phyloP scores from a whole-genome alignment of 2,113 vertebrate genomes.

The Ascaphus truei region DNA sequence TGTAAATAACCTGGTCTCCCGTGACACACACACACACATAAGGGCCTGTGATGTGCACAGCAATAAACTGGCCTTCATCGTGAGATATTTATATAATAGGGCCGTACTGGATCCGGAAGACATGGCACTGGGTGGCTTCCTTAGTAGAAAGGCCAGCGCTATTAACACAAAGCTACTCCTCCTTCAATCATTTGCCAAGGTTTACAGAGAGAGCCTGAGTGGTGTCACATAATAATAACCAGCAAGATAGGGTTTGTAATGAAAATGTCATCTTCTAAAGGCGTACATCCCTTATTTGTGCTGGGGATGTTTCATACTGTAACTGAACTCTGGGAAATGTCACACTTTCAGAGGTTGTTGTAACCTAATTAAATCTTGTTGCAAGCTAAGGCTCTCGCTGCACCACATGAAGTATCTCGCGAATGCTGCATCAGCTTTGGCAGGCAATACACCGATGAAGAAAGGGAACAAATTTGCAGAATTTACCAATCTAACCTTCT shows the following conservation, averaged over 20 bases:
- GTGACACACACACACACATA: too few species aligned
- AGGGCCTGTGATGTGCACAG: too few species aligned
- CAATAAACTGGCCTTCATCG: too few species aligned
- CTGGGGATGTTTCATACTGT: not conserved
- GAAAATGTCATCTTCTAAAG: not conserved
- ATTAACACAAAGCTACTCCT: too few species aligned
- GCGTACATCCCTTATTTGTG: not conserved
- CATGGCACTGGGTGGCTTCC: too few species aligned
- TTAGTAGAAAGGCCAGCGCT: too few species aligned
- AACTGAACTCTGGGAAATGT: slow-evolving; percentile 9
- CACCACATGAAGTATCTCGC: not conserved
- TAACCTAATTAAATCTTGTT: slow-evolving; percentile 21
- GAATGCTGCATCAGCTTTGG: slow-evolving; percentile 8
- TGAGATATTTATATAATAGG: too few species aligned
- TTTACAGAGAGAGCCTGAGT: not conserved
- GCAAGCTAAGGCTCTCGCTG: slow-evolving; percentile 2
- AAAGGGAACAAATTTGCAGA: not conserved
- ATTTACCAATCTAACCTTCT: not conserved
- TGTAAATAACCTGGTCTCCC: too few species aligned
- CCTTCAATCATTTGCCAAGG: not conserved
- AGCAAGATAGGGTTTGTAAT: not conserved
- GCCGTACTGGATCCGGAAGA: too few species aligned
- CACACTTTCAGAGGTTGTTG: slow-evolving; percentile 18
- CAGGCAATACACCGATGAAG: not conserved
- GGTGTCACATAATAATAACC: not conserved